Evolutionary conservation across 2,797 vertebrate species (phyloP).

Genomic region (Coranthus polyacanthus): DNA sequence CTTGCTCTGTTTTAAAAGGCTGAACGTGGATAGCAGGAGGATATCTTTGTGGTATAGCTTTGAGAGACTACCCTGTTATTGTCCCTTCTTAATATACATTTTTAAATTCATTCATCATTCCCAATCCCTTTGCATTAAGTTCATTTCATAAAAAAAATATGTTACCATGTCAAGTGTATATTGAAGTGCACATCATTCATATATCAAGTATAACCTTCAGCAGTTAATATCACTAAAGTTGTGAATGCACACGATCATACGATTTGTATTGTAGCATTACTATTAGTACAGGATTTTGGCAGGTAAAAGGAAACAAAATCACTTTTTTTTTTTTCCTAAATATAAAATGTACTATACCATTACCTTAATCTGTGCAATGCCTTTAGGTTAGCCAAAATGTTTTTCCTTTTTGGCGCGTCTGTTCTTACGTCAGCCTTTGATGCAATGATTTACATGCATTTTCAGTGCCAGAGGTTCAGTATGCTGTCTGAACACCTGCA

Average conservation of each 20-base stretch:
- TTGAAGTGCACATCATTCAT: conserved; percentile 1
- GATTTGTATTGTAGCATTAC: background rate
- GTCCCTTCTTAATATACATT: background rate
- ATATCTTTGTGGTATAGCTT: background rate
- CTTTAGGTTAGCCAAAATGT: conserved; percentile 17
- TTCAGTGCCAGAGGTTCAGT: conserved; percentile 35
- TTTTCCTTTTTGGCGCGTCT: conserved; percentile 1
- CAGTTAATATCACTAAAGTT: conserved; percentile 3
- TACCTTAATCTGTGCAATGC: no score
- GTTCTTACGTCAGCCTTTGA: conserved; percentile 20
- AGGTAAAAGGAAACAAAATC: background rate
- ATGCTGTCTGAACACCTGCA: conserved; percentile 32
- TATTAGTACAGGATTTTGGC: background rate
- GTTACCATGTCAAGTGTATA: conserved; percentile 2
- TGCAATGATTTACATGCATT: conserved; percentile 46
- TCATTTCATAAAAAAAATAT: background rate
- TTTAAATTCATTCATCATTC: background rate
- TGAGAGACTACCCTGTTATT: background rate
- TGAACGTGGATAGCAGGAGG: conserved; percentile 1
- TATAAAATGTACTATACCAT: conserved; percentile 13
- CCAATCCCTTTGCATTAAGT: conserved; percentile 6
- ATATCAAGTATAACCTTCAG: background rate
- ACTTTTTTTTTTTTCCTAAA: background rate
- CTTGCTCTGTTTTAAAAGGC: conserved; percentile 33
- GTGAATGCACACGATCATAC: background rate